A percentile compares a stretch with the other conserved stretches of the same genome.
These are phyloP conservation scores for Helobdella robusta DNA, from an alignment of 2,888 invertebrate species.

Conservation along the genomic window DNA sequence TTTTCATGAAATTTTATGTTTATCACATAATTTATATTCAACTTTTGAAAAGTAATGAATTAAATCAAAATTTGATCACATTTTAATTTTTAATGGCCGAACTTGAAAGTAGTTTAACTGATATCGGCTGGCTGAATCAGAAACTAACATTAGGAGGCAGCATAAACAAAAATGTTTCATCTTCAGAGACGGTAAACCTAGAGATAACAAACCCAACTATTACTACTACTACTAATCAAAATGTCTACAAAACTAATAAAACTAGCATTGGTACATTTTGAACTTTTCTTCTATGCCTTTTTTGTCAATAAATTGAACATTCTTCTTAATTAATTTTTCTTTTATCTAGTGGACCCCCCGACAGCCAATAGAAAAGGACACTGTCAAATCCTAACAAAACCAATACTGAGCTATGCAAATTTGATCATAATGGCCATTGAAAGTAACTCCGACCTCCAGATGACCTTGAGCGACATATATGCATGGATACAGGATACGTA, in stretches of 20 bases:
- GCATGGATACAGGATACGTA: constrained; percentile 65
- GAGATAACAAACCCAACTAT: neutral
- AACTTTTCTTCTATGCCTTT: too few species aligned
- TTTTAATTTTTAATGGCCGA: constrained; percentile 44
- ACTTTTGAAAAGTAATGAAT: too few species aligned
- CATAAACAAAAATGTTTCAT: neutral
- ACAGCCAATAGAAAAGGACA: too few species aligned
- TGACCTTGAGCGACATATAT: constrained; percentile 66
- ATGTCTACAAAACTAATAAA: neutral
- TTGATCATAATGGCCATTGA: constrained; percentile 62
- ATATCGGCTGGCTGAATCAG: constrained; percentile 54
- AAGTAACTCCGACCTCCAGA: constrained; percentile 61
- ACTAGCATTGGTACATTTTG: neutral
- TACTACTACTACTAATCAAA: neutral
- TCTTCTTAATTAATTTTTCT: too few species aligned
- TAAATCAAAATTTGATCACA: too few species aligned
- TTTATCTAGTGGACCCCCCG: too few species aligned
- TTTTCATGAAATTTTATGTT: too few species aligned
- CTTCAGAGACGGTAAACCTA: neutral
- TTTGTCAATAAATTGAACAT: too few species aligned
- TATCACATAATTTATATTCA: too few species aligned
- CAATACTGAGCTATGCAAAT: constrained; percentile 60
- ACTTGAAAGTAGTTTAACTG: constrained; percentile 52
- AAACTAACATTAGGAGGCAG: neutral
- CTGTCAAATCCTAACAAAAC: too few species aligned